Base-by-base conservation (phyloP, 2,113 vertebrate species). In the Zingel zingel region DNA sequence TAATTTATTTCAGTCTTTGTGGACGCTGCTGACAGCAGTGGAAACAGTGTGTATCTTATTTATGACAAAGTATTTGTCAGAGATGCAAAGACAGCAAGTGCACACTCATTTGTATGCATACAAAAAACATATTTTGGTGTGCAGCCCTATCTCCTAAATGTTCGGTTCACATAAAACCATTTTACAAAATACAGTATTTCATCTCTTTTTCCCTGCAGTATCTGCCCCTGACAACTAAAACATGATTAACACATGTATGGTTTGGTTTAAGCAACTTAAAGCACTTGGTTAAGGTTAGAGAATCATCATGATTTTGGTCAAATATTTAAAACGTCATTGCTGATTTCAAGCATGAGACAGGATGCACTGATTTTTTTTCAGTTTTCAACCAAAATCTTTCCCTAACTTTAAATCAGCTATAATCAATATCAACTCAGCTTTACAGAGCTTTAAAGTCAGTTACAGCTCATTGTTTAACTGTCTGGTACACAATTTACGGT, bases 11-110 rank as follows among this genome's bases (percentile, higher is more conserved):
- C 50, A 64, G 54, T 8, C 39, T 39, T 27, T 57, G 39, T 64
- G 56, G 33, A 62, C 0, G 48, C 54, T 59, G 51, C 66, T 56
- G 77, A 85, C 59, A 36, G 53, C 15, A 5, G 16, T 67, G 14
- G 47, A 67, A 74, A n/a, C 62, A 21, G 13, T 25, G 62, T 74
- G 61, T 65, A 1, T 81, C 13, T 66, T 59, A 45, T 61, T 45
- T 30, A 53, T 43, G n/a, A 18, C 70, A 19, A 30, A 62, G 48
- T 13, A 18, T 67, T 58, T 39, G 68, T 53, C 25, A 36, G 53
- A 80, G 25, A 59, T 23, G 25, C 27, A 36, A 58, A 27, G 23
- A 39, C 61, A 69, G 56, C 23, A 11, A 48, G 33, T 21, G 21
- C 43, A 59, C 18, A 36, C 5, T 5, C 57, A 33, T 9, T 39